Evolutionary conservation across 1,140 invertebrate species (phyloP), one percentile per base, ranked within the genome.

Genomic region (Amyelois transitella): DNA sequence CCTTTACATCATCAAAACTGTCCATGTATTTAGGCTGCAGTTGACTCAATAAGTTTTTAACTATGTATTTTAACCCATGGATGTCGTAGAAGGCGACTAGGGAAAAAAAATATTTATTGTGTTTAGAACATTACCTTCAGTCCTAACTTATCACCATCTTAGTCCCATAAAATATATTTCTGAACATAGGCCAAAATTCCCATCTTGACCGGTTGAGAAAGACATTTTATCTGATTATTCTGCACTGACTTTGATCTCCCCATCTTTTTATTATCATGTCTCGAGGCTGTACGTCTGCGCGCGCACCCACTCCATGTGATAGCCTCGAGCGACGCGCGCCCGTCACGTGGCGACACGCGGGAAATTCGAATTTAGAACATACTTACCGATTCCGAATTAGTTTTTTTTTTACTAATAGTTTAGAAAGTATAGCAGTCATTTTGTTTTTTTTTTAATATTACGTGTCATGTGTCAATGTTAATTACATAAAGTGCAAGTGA

Each of bases 301-400:
- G 65, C 66, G 65, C 60, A 58, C 71, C 69, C 77, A 81, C 81
- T 83, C 76, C 81, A 87, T 84, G 84, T 81, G 84, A 87, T 79
- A 76, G 84, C 84, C 84, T 57, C 81, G 81, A 84, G 84, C 84
- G 76, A 79, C 77, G 73, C 75, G 68, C 77, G 75, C 69, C 58
- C 58, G 68, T 75, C 77, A 77, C 80, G 81, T 80, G 75, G 67
- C 49, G 22, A 54, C 74, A 73, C 81, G 81, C 72, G 73, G 54
- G 48, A 64, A 68, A 45, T 51, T 60, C 55, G 21, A 62, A 64
- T 55, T 60, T 53, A 14, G 48, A 56, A 60, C 60, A 53, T 38
- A 53, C n/a, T n/a, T n/a, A n/a, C n/a, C 25, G 8, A 55, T 58
- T 63, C 56, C 50, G 47, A 60, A 57, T 55, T 49, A n/a, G n/a